phyloP scores from a whole-genome alignment of 2,797 vertebrate genomes.

The Premnoplex brunnescens region DNA sequence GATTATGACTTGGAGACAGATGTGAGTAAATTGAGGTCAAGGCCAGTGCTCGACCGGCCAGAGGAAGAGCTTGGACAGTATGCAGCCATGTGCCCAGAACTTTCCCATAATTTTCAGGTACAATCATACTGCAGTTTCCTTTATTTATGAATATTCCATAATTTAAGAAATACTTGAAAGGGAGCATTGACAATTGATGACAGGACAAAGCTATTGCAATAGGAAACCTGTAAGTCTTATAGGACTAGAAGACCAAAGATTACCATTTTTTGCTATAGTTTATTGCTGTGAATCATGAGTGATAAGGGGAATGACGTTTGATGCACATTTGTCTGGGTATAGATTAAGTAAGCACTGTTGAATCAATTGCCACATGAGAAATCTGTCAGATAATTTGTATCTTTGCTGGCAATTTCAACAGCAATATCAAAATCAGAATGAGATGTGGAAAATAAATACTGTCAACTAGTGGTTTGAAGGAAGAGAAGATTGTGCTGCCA shows the following conservation, averaged over 20 bases:
- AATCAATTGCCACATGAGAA: background rate
- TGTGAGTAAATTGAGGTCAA: slow-evolving; percentile 75
- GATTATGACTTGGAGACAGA: slow-evolving; percentile 89
- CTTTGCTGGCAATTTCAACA: slow-evolving; percentile 8
- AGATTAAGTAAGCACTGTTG: background rate
- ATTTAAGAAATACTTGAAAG: background rate
- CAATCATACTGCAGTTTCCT: background rate
- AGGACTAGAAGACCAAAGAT: background rate
- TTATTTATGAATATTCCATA: background rate
- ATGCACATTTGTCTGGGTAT: background rate
- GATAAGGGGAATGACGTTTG: background rate
- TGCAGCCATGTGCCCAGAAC: slow-evolving; percentile 79
- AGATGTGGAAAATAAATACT: slow-evolving; percentile 20
- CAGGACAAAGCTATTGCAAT: background rate
- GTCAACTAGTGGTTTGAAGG: background rate
- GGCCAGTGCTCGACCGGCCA: slow-evolving; percentile 76
- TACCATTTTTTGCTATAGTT: background rate
- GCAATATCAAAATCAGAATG: slow-evolving; percentile 3
- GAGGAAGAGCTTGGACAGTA: slow-evolving; percentile 80
- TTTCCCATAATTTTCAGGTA: slow-evolving; percentile 80
- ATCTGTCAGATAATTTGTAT: slow-evolving; percentile 15
- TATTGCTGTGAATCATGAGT: background rate
- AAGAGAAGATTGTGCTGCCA: background rate
- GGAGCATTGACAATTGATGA: background rate
- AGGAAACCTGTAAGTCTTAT: background rate